phyloP scores from a whole-genome alignment of 2,113 vertebrate genomes.

The Myiozetetes cayanensis region DNA sequence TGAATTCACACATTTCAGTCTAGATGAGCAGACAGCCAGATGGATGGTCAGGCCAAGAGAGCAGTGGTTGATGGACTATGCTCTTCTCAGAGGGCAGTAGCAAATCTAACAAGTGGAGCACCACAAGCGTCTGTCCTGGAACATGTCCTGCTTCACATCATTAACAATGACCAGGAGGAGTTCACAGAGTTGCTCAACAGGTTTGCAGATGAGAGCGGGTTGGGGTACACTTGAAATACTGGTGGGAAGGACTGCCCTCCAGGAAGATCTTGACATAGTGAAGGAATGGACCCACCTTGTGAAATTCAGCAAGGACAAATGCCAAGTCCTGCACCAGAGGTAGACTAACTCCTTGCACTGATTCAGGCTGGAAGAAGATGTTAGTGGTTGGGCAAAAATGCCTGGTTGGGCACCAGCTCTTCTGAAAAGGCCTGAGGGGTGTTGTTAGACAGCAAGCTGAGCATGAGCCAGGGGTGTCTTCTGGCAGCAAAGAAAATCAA shows the following conservation, averaged over 20 bases:
- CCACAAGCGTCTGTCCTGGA: not conserved
- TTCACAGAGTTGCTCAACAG: not conserved
- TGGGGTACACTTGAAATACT: not conserved
- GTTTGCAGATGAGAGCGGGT: not conserved
- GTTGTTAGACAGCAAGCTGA: not conserved
- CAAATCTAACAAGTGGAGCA: not conserved
- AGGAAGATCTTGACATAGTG: not conserved
- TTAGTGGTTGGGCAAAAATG: not conserved
- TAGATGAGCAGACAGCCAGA: fast-evolving
- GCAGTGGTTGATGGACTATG: not conserved
- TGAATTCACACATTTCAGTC: not conserved
- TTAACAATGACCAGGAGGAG: not conserved
- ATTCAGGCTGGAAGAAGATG: not conserved
- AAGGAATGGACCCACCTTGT: not conserved
- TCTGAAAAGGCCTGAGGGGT: not conserved
- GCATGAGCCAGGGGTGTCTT: not conserved
- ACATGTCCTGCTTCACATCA: not conserved
- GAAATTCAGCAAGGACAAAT: not conserved
- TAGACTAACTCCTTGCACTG: not conserved
- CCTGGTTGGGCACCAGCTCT: not conserved
- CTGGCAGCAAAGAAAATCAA: not conserved
- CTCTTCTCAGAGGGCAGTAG: not conserved
- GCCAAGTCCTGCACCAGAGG: not conserved
- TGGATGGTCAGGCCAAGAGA: not conserved
- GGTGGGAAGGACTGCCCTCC: not conserved